These are phyloP conservation scores for Polyodon spathula DNA, from an alignment of 2,113 vertebrate species.

Conservation along the genomic window DNA sequence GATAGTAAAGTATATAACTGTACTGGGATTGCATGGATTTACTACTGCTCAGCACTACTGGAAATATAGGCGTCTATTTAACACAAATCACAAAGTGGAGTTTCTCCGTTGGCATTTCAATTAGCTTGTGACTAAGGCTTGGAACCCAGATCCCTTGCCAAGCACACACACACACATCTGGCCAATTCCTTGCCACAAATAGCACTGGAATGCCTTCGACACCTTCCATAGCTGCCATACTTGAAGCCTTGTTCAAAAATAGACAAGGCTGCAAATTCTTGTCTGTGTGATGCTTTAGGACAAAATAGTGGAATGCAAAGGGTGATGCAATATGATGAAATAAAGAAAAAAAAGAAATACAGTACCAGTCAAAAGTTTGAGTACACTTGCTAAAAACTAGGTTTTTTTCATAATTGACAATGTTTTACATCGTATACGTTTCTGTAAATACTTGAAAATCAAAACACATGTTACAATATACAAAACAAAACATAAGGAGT, in stretches of 20 bases:
- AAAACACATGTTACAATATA: no score
- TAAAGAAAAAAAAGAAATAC: constrained; percentile 15
- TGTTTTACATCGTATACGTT: no score
- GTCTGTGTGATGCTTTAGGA: constrained; percentile 57
- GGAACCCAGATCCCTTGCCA: constrained; percentile 63
- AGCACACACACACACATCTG: constrained; percentile 72
- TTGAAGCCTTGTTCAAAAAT: constrained; percentile 78
- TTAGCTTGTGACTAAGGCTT: constrained; percentile 60
- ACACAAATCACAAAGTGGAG: constrained; percentile 45
- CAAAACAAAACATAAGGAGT: no score
- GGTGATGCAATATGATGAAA: constrained; percentile 68
- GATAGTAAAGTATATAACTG: constrained; percentile 16
- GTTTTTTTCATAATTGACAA: background rate
- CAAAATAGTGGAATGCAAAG: constrained; percentile 50
- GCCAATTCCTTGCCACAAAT: constrained; percentile 80
- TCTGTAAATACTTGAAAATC: no score
- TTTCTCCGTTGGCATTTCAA: constrained; percentile 66
- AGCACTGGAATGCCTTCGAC: constrained; percentile 78
- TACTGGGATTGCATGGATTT: constrained; percentile 9
- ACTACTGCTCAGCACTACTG: constrained; percentile 32
- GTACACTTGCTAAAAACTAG: no score
- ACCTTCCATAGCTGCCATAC: constrained; percentile 77
- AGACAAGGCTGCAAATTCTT: constrained; percentile 72
- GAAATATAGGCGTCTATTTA: constrained; percentile 25
- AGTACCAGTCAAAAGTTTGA: no score